phyloP scores from a whole-genome alignment of 2,888 invertebrate species.

The Bhutanitis thaidina region DNA sequence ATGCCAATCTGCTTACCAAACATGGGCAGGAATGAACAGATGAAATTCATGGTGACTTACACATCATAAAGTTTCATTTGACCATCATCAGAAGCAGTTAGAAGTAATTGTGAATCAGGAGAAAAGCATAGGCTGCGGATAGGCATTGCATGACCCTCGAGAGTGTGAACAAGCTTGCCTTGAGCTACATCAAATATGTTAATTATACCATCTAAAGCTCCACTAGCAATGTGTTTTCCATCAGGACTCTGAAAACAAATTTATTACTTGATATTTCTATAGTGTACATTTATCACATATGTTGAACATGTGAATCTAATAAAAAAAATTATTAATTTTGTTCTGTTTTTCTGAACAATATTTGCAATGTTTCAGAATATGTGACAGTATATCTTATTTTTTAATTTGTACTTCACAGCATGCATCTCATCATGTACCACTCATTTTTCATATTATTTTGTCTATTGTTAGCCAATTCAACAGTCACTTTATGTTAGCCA shows the following conservation, averaged over 20 bases:
- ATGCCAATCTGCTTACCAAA: too few species aligned
- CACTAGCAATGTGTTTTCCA: slow-evolving; percentile 97
- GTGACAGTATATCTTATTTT: too few species aligned
- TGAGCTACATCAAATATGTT: slow-evolving; percentile 96
- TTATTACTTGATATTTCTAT: neutral
- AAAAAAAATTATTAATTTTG: too few species aligned
- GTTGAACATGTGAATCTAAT: too few species aligned
- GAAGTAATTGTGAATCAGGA: slow-evolving; percentile 94
- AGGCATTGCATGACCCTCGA: slow-evolving; percentile 99
- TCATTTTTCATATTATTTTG: too few species aligned
- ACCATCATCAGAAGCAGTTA: slow-evolving; percentile 98
- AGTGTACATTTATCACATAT: neutral
- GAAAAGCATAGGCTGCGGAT: slow-evolving; percentile 97
- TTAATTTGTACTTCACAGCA: too few species aligned
- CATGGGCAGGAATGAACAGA: too few species aligned
- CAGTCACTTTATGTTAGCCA: too few species aligned
- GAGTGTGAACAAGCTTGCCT: slow-evolving; percentile 94
- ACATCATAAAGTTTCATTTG: slow-evolving; percentile 99
- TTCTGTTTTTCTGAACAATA: too few species aligned
- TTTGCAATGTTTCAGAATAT: too few species aligned
- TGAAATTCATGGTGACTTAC: slow-evolving; percentile 84
- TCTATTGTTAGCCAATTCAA: too few species aligned
- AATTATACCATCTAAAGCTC: slow-evolving; percentile 97
- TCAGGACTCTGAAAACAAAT: slow-evolving; percentile 91
- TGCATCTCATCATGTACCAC: too few species aligned